Evolutionary conservation across 2,113 vertebrate genomes (phyloP).

Genomic region (Choloepus hoffmanni): DNA sequence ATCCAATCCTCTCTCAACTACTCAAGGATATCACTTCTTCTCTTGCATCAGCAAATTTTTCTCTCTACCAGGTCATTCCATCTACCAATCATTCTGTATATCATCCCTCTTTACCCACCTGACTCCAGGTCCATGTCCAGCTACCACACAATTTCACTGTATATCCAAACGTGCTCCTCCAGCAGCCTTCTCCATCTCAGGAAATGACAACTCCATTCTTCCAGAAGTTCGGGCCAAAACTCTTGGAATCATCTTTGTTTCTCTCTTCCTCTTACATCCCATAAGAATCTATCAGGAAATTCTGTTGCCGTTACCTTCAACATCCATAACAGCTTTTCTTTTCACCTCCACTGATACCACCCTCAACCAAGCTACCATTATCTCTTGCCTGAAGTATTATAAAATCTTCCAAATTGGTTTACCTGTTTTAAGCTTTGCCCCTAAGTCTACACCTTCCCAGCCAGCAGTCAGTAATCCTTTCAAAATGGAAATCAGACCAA

Average conservation of each 20-base stretch:
- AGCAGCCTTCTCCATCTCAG: background rate
- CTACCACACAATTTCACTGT: background rate
- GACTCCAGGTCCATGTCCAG: background rate
- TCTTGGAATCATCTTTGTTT: background rate
- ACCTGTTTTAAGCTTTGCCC: background rate
- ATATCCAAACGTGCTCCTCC: background rate
- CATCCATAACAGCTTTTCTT: background rate
- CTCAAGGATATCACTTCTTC: background rate
- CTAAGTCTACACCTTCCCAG: background rate
- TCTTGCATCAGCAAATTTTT: background rate
- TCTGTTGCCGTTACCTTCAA: background rate
- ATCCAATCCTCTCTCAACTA: background rate
- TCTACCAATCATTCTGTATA: background rate
- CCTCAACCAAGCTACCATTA: background rate
- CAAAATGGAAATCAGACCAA: background rate
- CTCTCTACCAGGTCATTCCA: background rate
- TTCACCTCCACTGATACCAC: background rate
- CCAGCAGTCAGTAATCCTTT: background rate
- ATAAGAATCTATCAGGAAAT: background rate
- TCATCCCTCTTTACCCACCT: background rate
- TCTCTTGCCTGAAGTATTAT: background rate
- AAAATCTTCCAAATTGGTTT: background rate
- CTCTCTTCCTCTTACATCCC: background rate
- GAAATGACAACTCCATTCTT: background rate
- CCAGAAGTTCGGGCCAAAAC: background rate